Conservation (phyloP, 1,140 invertebrate species). For the Leptinotarsa defecta region DNA sequence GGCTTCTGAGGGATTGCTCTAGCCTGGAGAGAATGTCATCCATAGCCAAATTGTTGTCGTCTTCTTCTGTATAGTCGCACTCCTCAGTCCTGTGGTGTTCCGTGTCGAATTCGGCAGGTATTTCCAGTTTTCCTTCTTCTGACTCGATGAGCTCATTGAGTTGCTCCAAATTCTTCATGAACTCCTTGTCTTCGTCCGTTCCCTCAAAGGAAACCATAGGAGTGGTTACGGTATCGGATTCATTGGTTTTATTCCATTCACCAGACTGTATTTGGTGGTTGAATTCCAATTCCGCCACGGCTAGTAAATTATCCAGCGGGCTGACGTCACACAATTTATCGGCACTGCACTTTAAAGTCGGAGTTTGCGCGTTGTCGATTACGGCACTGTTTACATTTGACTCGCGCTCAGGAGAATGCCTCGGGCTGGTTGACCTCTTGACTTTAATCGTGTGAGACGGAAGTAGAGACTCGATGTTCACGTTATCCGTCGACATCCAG, state of each 20-base stretch:
- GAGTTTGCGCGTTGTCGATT: slow-evolving; percentile 41
- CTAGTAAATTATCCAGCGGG: slow-evolving; percentile 63
- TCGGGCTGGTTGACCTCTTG: slow-evolving; percentile 50
- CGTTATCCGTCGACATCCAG: slow-evolving; percentile 58
- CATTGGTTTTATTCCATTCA: slow-evolving; percentile 46
- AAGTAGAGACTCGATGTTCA: slow-evolving; percentile 64
- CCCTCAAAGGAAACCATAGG: slow-evolving; percentile 13
- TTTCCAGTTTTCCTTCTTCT: slow-evolving; percentile 34
- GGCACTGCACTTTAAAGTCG: slow-evolving; percentile 45
- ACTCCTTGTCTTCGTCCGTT: slow-evolving; percentile 38
- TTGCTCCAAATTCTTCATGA: slow-evolving; percentile 44
- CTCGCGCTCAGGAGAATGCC: slow-evolving; percentile 35
- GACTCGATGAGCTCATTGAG: slow-evolving; percentile 45
- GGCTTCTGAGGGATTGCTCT: slow-evolving; percentile 62
- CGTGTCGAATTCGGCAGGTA: slow-evolving; percentile 22
- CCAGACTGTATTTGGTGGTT: slow-evolving; percentile 55
- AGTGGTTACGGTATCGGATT: slow-evolving; percentile 14
- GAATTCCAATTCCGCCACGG: slow-evolving; percentile 64
- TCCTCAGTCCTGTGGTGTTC: slow-evolving; percentile 45
- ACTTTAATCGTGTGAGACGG: slow-evolving; percentile 63
- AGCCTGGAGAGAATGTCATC: slow-evolving; percentile 63
- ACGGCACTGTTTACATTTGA: slow-evolving; percentile 49
- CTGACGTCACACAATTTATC: slow-evolving; percentile 55
- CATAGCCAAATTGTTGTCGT: slow-evolving; percentile 64
- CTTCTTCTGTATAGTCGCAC: slow-evolving; percentile 63